Evolutionary conservation across 2,888 invertebrate genomes (phyloP), one percentile per base, ranked within the genome.

Genomic region (Crocallis elinguaria): DNA sequence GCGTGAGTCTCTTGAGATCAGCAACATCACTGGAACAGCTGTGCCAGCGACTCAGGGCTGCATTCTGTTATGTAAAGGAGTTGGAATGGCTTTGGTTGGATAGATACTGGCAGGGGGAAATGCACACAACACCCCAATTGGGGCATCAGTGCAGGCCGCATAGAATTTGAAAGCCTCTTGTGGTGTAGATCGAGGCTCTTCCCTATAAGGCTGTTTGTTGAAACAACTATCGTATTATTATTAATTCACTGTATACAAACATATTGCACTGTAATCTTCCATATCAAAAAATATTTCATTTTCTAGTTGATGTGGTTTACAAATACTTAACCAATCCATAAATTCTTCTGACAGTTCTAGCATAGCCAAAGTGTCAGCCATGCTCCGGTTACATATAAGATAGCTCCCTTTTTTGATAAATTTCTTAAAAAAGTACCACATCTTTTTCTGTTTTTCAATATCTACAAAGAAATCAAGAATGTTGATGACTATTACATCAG

Each of bases 401-500:
- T 93, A 86, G 25, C 92, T 88, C 12, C 93, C 93, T 63, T 90
- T 92, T 66, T 88, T 92, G 0, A 93, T 75, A 62, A 89, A 76
- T 48, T 88, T 81, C 55, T 88, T 90, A 6, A 95, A 84, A 70
- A 93, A 94, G 54, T 82, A 75, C 95, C 95, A 95, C 61, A 94
- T 91, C 62, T 92, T 75, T 56, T 81, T 91, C 71, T 95, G 95
- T 49, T 92, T 89, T 23, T 92, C 89, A 46, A 81, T 73, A 32
- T 93, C 80, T 52, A 94, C 82, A 83, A 95, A 95, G 74, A 95
- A 95, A 68, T 95, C 94, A 71, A 95, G 93, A 1, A 94, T 93
- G 82, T 95, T 95, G 64, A 95, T 93, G 48, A 95, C 80, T 17
- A 95, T 79, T 43, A 95, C 84, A 77, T 95, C 92, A 9, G 94